Evolutionary conservation across 2,888 invertebrate species (phyloP).

Genomic region (Phragmatobia fuliginosa): DNA sequence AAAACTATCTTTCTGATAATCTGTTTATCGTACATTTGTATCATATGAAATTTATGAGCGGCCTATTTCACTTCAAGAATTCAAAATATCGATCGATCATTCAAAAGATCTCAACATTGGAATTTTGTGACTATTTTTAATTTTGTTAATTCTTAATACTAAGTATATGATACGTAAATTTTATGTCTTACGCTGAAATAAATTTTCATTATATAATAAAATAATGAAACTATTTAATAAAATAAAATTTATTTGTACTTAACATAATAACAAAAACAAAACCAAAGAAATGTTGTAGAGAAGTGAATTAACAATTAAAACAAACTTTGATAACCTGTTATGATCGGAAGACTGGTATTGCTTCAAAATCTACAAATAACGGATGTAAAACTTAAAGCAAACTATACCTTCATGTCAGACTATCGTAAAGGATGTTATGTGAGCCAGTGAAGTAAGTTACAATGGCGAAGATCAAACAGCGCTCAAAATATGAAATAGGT

Average conservation of each 20-base stretch:
- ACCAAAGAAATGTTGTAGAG: background rate
- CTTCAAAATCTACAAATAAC: background rate
- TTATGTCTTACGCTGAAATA: background rate
- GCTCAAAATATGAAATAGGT: background rate
- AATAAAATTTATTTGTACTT: background rate
- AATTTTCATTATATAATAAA: background rate
- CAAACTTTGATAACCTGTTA: background rate
- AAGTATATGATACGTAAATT: background rate
- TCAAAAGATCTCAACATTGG: background rate
- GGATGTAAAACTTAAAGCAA: background rate
- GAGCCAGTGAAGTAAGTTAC: background rate
- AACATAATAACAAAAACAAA: background rate
- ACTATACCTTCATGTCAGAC: background rate
- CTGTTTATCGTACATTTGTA: background rate
- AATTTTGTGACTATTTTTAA: background rate
- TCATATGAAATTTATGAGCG: background rate
- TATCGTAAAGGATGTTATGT: background rate
- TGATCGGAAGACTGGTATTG: background rate
- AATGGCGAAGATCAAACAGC: background rate
- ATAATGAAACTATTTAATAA: too few relatives aligned
- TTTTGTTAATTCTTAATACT: background rate
- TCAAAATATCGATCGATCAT: too few relatives aligned
- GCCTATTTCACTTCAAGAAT: background rate
- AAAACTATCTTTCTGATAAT: background rate
- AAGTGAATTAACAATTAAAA: background rate